Base-by-base conservation (phyloP, 2,888 invertebrate genomes). In the Rhimphoctona megacephalus region DNA sequence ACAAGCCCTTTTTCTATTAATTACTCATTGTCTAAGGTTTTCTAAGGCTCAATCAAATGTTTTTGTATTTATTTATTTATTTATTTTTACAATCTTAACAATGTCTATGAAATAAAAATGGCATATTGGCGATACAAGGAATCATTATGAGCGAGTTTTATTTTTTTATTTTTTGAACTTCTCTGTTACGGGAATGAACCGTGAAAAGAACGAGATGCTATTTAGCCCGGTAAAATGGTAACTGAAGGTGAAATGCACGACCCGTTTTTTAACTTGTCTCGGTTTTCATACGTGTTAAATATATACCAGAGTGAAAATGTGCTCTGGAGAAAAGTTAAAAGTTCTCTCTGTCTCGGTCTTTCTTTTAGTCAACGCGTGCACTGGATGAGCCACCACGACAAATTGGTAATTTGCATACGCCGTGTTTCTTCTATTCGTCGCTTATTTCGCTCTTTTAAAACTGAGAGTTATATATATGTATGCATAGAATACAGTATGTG, bases 401-500 rank as follows among this genome's bases (percentile, higher is more conserved):
- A 88, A 88, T 89, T 87, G 87, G 85, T 87, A 87, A 89, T 89
- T 89, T 86, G 82, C 88, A 89, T 89, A 85, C 78, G 83, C 54
- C 76, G 22, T 82, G 87, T 84, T 87, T 85, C 81, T 86, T 79
- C 81, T 69, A 81, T 82, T 70, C 74, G 54, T 85, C 43, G 64
- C 52, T 30, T 7, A 80, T 72, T 81, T 80, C 64, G 33, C 67
- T 54, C 52, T 85, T 70, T 61, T 70, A 0, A 66, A 49, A 30
- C 66, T 43, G 30, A 36, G 25, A 19, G 14, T 30, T 25, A 3
- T 30, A 61, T 30, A 39, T 43, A 8, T 4, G 11, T 30, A 17
- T 19, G 30, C 64, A 61, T 46, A 46, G 17, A 19, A 5, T 17
- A 76, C 36, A 25, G n/a, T 43, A 22, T 36, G 43, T n/a, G 36